A percentile compares a stretch with the other conserved stretches of the same genome.
Conservation (phyloP, 2,797 vertebrate genomes). For the Lagocephalus sceleratus region DNA sequence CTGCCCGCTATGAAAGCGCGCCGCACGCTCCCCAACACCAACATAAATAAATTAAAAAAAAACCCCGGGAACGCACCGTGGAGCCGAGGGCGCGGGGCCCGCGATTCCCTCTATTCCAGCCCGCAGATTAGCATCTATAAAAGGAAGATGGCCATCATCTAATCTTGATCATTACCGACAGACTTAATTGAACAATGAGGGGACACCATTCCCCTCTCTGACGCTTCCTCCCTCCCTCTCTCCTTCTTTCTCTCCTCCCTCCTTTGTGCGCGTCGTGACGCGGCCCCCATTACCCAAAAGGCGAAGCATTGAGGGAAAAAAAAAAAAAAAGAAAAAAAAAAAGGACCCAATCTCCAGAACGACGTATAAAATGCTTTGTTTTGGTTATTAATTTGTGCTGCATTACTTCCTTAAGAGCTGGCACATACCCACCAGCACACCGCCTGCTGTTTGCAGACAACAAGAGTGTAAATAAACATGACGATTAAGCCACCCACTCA, state of each 20-base stretch:
- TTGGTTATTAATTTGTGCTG: slow-evolving; percentile 65
- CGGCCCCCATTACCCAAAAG: slow-evolving; percentile 51
- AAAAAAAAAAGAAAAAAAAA: slow-evolving; percentile 39
- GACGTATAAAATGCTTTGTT: slow-evolving; percentile 64
- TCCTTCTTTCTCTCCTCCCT: slow-evolving; percentile 28
- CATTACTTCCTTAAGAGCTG: slow-evolving; percentile 63
- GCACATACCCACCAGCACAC: slow-evolving; percentile 46
- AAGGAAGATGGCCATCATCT: slow-evolving; percentile 74
- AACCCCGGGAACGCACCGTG: slow-evolving; percentile 27
- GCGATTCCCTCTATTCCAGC: slow-evolving; percentile 43
- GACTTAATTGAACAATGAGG: slow-evolving; percentile 90
- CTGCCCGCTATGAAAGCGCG: slow-evolving; percentile 58
- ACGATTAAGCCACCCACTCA: slow-evolving; percentile 66
- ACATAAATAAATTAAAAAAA: too few species aligned
- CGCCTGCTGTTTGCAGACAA: slow-evolving; percentile 68
- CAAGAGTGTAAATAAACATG: slow-evolving; percentile 70
- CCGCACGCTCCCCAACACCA: slow-evolving; percentile 34
- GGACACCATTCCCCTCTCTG: slow-evolving; percentile 82
- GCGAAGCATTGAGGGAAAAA: slow-evolving; percentile 46
- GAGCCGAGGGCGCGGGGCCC: slow-evolving; percentile 13
- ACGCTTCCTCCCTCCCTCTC: slow-evolving; percentile 56
- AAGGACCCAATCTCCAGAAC: slow-evolving; percentile 39
- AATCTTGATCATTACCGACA: slow-evolving; percentile 78
- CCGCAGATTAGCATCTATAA: slow-evolving; percentile 69
- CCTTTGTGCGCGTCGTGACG: slow-evolving; percentile 47